These are phyloP conservation scores for Cotesia typhae DNA, from an alignment of 1,140 invertebrate species.

Conservation along the genomic window DNA sequence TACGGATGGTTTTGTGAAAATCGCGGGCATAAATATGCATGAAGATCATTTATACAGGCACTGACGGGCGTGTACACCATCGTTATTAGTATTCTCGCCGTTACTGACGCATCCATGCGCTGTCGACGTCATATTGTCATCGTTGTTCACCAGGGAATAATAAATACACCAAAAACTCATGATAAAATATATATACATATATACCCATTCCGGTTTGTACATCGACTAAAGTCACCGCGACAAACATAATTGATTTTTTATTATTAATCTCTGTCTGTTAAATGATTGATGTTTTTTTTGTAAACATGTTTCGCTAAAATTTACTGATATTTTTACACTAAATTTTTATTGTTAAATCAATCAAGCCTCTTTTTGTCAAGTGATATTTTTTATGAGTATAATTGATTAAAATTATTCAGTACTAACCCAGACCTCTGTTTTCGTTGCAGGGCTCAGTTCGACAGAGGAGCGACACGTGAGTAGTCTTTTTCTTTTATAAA, in stretches of 20 bases:
- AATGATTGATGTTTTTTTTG: background rate
- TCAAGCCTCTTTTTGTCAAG: too few relatives aligned
- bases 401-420: too few relatives aligned
- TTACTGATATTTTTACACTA: background rate
- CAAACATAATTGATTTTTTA: background rate
- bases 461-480: slow-evolving; percentile 76
- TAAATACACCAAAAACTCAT: background rate
- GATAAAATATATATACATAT: background rate
- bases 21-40: slow-evolving; percentile 63
- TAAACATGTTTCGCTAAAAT: too few relatives aligned
- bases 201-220: too few relatives aligned
- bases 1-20: slow-evolving; percentile 59
- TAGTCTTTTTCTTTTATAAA: slow-evolving; percentile 44
- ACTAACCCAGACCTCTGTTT: slow-evolving; percentile 34
- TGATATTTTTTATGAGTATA: too few relatives aligned
- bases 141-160: slow-evolving; percentile 15
- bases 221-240: too few relatives aligned
- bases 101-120: slow-evolving; percentile 17
- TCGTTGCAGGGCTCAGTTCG: slow-evolving; percentile 72
- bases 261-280: background rate
- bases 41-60: slow-evolving; percentile 62
- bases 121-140: slow-evolving; percentile 11
- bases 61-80: slow-evolving; percentile 34
- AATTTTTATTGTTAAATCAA: too few relatives aligned
- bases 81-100: slow-evolving; percentile 29